Conservation (phyloP, 2,797 vertebrate genomes). For the Emydoidea blandingii region DNA sequence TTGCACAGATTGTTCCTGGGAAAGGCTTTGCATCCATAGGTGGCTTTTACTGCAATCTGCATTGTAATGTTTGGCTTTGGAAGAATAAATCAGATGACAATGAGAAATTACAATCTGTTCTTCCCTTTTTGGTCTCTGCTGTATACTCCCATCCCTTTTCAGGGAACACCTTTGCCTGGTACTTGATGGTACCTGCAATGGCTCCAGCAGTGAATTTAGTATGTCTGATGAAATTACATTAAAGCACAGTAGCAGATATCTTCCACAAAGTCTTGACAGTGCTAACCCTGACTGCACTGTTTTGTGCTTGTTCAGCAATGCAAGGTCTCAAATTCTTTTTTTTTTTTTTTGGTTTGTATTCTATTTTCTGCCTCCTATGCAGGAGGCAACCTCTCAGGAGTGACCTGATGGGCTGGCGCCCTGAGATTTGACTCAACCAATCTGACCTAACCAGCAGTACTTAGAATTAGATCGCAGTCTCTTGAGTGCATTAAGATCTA, state of each 20-base stretch:
- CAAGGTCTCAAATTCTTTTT: background rate
- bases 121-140: slow-evolving; percentile 27
- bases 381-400: slow-evolving; percentile 42
- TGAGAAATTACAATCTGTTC: slow-evolving; percentile 34
- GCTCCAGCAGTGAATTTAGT: slow-evolving; percentile 48
- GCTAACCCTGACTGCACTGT: slow-evolving; percentile 52
- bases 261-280: slow-evolving; percentile 6
- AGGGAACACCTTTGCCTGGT: slow-evolving; percentile 24
- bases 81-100: slow-evolving; percentile 14
- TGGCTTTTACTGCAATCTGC: background rate
- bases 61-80: background rate
- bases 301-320: slow-evolving; percentile 57
- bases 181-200: slow-evolving; percentile 31
- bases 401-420: background rate
- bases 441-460: slow-evolving; percentile 64
- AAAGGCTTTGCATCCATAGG: background rate
- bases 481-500: slow-evolving; percentile 55
- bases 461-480: slow-evolving; percentile 73
- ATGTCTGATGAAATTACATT: slow-evolving; percentile 56
- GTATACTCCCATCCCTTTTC: slow-evolving; percentile 43
- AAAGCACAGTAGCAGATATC: slow-evolving; percentile 38
- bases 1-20: background rate
- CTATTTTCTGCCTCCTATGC: slow-evolving; percentile 46
- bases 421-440: slow-evolving; percentile 65
- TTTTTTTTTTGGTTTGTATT: background rate